Evolutionary conservation across 2,113 vertebrate genomes (phyloP).

Genomic region (Felis chaus): DNA sequence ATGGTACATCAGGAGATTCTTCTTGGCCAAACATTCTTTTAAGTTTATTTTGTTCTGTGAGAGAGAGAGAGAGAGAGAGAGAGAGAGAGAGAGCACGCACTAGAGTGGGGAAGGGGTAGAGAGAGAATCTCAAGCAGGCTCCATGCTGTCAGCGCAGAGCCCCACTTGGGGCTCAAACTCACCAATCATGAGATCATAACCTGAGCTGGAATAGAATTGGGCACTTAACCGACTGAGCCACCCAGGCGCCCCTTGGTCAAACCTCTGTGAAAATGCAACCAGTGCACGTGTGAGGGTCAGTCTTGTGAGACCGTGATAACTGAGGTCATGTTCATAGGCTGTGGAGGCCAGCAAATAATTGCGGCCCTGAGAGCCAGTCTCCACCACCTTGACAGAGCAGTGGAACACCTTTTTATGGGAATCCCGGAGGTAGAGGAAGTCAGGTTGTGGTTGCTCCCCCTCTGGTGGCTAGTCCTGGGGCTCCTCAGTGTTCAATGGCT

Average conservation of each 20-base stretch:
- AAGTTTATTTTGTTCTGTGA: too few species aligned
- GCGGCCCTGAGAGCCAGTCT: slow-evolving; percentile 94
- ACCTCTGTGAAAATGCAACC: not conserved
- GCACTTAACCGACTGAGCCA: too few species aligned
- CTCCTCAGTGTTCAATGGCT: slow-evolving; percentile 85
- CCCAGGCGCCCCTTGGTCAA: too few species aligned
- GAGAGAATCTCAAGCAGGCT: too few species aligned
- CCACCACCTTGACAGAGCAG: slow-evolving; percentile 96
- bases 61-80: too few species aligned
- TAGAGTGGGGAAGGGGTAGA: too few species aligned
- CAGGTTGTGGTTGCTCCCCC: slow-evolving; percentile 85
- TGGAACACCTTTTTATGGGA: slow-evolving; percentile 96
- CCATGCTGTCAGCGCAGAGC: too few species aligned
- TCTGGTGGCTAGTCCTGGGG: slow-evolving; percentile 82
- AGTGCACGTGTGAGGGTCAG: slow-evolving; percentile 79
- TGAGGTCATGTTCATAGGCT: not conserved
- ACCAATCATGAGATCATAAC: too few species aligned
- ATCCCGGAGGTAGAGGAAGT: slow-evolving; percentile 89
- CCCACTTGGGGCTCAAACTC: too few species aligned
- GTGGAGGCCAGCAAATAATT: slow-evolving; percentile 94
- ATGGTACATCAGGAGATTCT: not conserved
- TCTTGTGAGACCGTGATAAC: slow-evolving; percentile 96
- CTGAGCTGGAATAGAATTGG: too few species aligned
- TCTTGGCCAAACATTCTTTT: not conserved
- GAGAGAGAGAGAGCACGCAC: too few species aligned